Percentiles rank a stretch among this genome's conserved stretches.
phyloP scores from a whole-genome alignment of 2,113 vertebrate genomes.

The Pygoscelis adeliae region DNA sequence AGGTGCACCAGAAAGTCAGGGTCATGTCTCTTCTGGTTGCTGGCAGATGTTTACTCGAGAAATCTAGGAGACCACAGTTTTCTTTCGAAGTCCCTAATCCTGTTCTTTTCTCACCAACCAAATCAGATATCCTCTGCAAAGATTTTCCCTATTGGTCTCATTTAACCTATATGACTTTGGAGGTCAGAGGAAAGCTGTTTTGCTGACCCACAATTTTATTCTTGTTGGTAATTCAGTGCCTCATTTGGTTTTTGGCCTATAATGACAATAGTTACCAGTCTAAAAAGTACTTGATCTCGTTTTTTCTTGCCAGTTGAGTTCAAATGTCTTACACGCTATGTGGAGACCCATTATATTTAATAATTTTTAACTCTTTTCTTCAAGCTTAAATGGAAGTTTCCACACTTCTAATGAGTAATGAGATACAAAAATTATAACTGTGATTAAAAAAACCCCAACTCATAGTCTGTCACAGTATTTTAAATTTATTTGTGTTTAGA shows the following conservation, averaged over 20 bases:
- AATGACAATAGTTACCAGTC: background rate
- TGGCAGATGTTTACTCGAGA: background rate
- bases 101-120: background rate
- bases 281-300: background rate
- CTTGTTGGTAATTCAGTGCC: background rate
- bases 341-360: background rate
- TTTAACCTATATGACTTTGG: background rate
- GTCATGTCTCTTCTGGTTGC: background rate
- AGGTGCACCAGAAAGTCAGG: background rate
- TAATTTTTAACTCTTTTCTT: slow-evolving; percentile 12
- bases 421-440: slow-evolving; percentile 3
- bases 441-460: slow-evolving; percentile 11
- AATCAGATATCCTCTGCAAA: background rate
- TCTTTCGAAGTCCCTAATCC: background rate
- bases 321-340: background rate
- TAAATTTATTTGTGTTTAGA: slow-evolving; percentile 33
- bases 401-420: background rate
- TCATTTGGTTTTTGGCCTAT: background rate
- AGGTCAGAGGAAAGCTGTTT: background rate
- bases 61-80: background rate
- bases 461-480: background rate
- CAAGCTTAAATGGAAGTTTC: background rate
- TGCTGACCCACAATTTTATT: background rate
- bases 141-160: background rate
- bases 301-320: background rate